Evolutionary conservation across 2,888 invertebrate species (phyloP), one percentile per base, ranked within the genome.

Genomic region (Allolobophora icterica): DNA sequence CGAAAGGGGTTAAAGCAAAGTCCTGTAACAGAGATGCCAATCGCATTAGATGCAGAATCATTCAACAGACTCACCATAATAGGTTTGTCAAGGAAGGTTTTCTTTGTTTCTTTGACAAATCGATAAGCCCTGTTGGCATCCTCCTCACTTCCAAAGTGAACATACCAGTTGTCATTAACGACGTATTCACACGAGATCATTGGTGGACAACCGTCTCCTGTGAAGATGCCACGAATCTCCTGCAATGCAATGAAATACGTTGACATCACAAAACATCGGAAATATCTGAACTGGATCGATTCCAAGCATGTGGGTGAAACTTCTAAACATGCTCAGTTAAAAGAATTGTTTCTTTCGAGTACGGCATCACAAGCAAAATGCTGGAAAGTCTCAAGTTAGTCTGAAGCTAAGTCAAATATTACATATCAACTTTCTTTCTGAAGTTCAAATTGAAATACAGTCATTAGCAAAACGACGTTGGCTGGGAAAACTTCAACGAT

Each of bases 91-190:
- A 87, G 34, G 24, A 87, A 87, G 21, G 38, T 35, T 24, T 87
- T 87, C 38, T 38, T 38, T 6, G 87, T 35, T 38, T 87, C 87
- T 35, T 38, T 34, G 11, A 87, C 34, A 8, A 87, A 87, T 87
- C 38, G 34, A 38, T 87, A 87, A 0, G 87, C 87, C 17, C 87
- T 30, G n/a, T 87, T 87, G 34, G 87, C 87, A 87, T 87, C 87
- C 24, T 87, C 87, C 35, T 87, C 87, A 24, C 87, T 87, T 24
- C 87, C 87, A 87, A 87, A 87, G 38, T 87, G 87, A 87, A 87
- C 87, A n/a, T 87, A 87, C 87, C 87, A 87, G 38, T 38, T 87
- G 87, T 87, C 87, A 38, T 87, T 87, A 24, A 35, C 35, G 15
- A 38, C 87, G 24, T 87, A 87, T 17, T 87, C 87, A 11, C 87